Base-by-base conservation (phyloP, 2,888 invertebrate species). In the Lacanobia wlatinum region DNA sequence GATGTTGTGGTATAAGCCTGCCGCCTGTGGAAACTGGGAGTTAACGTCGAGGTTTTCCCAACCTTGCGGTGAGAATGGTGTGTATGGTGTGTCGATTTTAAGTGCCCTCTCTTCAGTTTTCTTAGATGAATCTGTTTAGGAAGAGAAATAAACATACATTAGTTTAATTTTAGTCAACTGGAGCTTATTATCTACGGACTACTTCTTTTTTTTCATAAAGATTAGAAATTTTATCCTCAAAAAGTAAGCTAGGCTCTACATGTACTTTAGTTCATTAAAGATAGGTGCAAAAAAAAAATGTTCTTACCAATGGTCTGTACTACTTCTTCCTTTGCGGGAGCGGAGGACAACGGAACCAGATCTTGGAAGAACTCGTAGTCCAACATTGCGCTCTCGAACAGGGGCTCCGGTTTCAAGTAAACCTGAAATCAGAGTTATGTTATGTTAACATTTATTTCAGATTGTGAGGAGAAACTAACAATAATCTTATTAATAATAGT, bases 361-460 rank as follows among this genome's bases (percentile, higher is more conserved):
- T 97, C 97, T 96, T 97, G 97, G 96, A 97, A 97, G 95, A 97
- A 97, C 94, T 97, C 97, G 97, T 95, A 96, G 95, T 96, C 94
- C 95, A 92, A 93, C 96, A 96, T 96, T 90, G 91, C 91, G 91
- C 89, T 91, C 91, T 93, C 94, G 93, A 90, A 90, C 87, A 89
- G 87, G 77, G 93, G 93, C 90, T 96, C 96, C 93, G 92, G 85
- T 93, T 95, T 95, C 94, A 94, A 92, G 91, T 87, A 93, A 87
- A 91, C 95, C 96, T 96, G 95, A 88, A 95, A 94, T 78, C 86
- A 88, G 88, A 90, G 86, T 87, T 77, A 59, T 34, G 16, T 23
- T 12, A 93, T 90, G 85, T 95, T 89, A 95, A 85, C 50, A 75
- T 73, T 64, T 76, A 73, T 76, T 85, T 82, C 82, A 50, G 76